Percentiles rank a stretch among this genome's conserved stretches.
These are phyloP conservation scores for Melinaea marsaeus DNA, from an alignment of 2,888 invertebrate genomes.

Conservation along the genomic window DNA sequence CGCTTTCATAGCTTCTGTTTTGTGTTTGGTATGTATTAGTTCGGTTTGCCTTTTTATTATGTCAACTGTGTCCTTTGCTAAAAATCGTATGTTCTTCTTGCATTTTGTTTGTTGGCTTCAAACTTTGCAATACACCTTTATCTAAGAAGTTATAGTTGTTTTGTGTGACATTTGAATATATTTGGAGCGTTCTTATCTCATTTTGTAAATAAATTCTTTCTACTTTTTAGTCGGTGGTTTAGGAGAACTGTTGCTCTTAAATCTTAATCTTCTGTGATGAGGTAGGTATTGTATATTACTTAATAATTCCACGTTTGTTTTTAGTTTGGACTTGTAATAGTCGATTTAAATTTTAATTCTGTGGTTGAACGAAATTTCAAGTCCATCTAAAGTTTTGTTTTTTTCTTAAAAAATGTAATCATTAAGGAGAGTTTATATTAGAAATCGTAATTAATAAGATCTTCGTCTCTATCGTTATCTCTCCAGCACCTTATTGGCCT, in stretches of 20 bases:
- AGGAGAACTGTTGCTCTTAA: no score
- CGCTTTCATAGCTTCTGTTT: constrained; percentile 11
- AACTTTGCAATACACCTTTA: no score
- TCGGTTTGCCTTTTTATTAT: constrained; percentile 9
- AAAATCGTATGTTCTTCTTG: constrained; percentile 15
- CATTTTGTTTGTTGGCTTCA: no score
- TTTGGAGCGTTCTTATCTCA: no score
- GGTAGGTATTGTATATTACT: no score
- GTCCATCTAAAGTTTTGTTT: constrained; percentile 11
- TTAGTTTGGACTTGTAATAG: background rate
- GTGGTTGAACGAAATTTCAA: background rate
- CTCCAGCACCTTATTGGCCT: constrained; percentile 19
- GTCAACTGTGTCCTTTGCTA: constrained; percentile 8
- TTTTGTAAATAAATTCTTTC: no score
- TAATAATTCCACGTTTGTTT: no score
- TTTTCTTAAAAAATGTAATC: constrained; percentile 23
- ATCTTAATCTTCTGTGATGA: no score
- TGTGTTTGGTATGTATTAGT: constrained; percentile 10
- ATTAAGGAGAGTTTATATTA: constrained; percentile 25
- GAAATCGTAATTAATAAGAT: constrained; percentile 21
- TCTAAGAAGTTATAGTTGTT: no score
- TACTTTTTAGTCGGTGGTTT: no score
- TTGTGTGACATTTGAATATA: no score
- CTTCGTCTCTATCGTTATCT: constrained; percentile 24
- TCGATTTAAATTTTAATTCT: constrained; percentile 5